Evolutionary conservation across 2,113 vertebrate genomes (phyloP).

Genomic region (Microtus ochrogaster): DNA sequence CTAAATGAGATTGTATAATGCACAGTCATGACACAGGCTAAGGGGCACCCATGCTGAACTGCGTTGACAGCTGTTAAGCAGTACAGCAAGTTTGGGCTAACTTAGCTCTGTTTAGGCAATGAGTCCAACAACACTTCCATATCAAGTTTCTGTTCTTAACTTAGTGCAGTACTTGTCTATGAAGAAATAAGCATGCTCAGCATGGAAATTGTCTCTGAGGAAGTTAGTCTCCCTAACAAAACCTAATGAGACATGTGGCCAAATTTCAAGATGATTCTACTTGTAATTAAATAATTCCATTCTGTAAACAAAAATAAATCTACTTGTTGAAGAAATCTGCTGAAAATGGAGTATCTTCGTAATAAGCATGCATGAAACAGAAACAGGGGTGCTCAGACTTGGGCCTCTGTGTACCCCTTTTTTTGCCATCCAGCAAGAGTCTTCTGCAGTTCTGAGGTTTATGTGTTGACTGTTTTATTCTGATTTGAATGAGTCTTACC

Average conservation of each 20-base stretch:
- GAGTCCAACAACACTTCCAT: not conserved
- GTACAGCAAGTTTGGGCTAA: not conserved
- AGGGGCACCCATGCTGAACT: not conserved
- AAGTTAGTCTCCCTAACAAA: not conserved
- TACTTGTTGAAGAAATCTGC: not conserved
- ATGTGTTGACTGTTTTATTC: slow-evolving; percentile 6
- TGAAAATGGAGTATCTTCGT: not conserved
- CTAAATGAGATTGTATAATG: not conserved
- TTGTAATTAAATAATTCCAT: not conserved
- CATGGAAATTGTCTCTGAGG: not conserved
- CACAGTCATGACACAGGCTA: not conserved
- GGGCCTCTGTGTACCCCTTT: not conserved
- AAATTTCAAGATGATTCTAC: slow-evolving; percentile 23
- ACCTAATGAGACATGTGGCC: not conserved
- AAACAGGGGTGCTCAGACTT: not conserved
- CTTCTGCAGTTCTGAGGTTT: not conserved
- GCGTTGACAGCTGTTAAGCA: not conserved
- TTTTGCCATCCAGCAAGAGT: not conserved
- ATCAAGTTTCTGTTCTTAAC: not conserved
- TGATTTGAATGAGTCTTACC: slow-evolving; percentile 28
- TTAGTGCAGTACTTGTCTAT: not conserved
- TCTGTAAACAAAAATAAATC: slow-evolving; percentile 2
- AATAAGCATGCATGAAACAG: not conserved
- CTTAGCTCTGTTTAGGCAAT: not conserved
- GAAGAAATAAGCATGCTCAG: not conserved